Conservation (phyloP, 2,888 invertebrate genomes). For the Zygogramma bicolorata region DNA sequence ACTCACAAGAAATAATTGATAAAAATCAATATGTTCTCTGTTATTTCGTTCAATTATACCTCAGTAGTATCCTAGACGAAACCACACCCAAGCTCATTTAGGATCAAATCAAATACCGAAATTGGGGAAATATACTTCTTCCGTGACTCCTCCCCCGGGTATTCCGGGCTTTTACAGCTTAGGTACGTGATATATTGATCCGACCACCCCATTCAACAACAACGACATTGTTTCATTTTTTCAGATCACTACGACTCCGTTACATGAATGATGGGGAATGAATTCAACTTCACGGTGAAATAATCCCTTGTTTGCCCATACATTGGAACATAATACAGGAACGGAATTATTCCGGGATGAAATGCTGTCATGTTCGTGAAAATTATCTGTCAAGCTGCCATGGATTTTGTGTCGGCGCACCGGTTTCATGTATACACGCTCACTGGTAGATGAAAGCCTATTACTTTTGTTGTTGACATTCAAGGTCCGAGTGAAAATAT, state of each 20-base stretch:
- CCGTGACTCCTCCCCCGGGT: no score
- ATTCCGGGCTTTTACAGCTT: no score
- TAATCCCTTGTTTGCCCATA: not conserved
- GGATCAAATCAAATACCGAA: no score
- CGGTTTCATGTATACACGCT: not conserved
- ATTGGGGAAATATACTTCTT: no score
- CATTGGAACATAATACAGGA: slow-evolving; percentile 12
- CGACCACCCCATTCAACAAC: not conserved
- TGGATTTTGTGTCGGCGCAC: not conserved
- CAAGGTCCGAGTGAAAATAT: not conserved
- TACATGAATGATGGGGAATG: not conserved
- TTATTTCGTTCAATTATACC: no score
- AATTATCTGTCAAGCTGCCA: slow-evolving; percentile 14
- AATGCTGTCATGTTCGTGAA: slow-evolving; percentile 2
- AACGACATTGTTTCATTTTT: not conserved
- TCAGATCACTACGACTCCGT: not conserved
- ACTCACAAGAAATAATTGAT: no score
- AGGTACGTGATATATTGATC: no score
- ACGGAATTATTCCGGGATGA: slow-evolving; percentile 6
- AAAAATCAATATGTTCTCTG: no score
- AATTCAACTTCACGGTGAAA: not conserved
- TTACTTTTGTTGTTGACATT: not conserved
- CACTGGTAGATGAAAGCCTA: not conserved
- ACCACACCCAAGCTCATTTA: no score
- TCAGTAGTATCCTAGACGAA: no score